Evolutionary conservation across 2,888 invertebrate genomes (phyloP).

Genomic region (Acanthoscelides obtectus): DNA sequence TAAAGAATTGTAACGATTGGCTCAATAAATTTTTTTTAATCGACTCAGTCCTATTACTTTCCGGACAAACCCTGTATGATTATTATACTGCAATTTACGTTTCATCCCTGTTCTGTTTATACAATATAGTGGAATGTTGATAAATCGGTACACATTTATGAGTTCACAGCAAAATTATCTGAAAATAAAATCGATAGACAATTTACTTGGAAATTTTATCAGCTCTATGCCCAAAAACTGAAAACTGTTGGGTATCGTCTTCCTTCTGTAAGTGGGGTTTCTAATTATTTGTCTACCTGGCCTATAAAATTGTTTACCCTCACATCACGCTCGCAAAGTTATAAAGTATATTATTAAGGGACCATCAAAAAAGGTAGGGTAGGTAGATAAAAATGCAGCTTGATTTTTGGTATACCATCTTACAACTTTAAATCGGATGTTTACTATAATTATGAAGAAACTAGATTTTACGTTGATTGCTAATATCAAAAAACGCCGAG

Average conservation of each 20-base stretch:
- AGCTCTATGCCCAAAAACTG: too few species aligned
- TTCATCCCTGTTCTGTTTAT: too few species aligned
- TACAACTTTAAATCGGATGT: background rate
- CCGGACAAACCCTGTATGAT: too few species aligned
- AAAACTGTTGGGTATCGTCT: background rate
- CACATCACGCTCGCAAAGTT: background rate
- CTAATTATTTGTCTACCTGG: background rate
- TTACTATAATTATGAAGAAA: background rate
- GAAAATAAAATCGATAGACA: too few species aligned
- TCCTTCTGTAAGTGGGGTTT: background rate
- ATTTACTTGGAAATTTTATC: too few species aligned
- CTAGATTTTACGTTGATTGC: background rate
- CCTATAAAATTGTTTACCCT: background rate
- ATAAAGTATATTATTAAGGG: background rate
- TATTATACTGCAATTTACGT: too few species aligned
- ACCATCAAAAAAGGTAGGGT: background rate
- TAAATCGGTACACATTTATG: too few species aligned
- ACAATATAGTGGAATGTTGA: too few species aligned
- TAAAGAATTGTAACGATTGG: too few species aligned
- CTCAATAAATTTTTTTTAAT: too few species aligned
- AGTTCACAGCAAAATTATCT: too few species aligned
- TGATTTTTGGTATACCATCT: background rate
- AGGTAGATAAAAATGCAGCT: background rate
- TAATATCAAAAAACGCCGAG: background rate
- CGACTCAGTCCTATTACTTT: too few species aligned